Conservation (phyloP, 2,797 vertebrate species). For the Oreonectes daqikongensis region DNA sequence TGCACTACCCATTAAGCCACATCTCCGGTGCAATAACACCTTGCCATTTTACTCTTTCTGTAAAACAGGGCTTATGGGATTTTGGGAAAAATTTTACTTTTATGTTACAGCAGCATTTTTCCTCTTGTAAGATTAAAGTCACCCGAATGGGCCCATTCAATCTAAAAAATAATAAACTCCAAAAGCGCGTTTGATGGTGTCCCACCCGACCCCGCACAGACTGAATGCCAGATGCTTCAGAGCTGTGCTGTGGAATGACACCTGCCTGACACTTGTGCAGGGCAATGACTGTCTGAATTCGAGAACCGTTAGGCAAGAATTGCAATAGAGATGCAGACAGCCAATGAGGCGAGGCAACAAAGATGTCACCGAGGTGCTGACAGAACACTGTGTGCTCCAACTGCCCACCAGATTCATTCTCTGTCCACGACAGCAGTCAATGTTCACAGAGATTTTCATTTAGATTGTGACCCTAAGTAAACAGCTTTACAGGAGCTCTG, state of each 20-base stretch:
- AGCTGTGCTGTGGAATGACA: not conserved
- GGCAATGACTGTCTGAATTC: constrained; percentile 14
- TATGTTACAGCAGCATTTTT: not conserved
- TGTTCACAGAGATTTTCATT: constrained; percentile 63
- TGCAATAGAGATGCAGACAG: not conserved
- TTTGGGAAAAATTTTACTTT: not conserved
- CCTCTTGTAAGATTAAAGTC: not conserved
- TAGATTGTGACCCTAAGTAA: constrained; percentile 60
- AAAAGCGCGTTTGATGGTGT: not conserved
- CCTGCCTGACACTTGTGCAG: not conserved
- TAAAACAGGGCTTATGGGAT: not conserved
- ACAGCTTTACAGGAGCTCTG: constrained; percentile 51
- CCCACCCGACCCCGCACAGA: not conserved
- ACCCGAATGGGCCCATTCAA: not conserved
- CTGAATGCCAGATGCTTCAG: not conserved
- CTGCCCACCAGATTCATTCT: constrained; percentile 40
- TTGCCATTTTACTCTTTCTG: not conserved
- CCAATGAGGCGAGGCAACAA: constrained; percentile 2
- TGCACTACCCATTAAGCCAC: not conserved
- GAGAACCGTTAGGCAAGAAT: not conserved
- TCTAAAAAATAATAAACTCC: constrained; percentile 2
- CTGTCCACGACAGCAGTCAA: constrained; percentile 50
- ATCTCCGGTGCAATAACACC: not conserved
- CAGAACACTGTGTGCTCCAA: constrained; percentile 21
- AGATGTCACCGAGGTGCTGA: constrained; percentile 49